Conservation (phyloP, 2,113 vertebrate genomes). For the Gymnocephalus cernua region DNA sequence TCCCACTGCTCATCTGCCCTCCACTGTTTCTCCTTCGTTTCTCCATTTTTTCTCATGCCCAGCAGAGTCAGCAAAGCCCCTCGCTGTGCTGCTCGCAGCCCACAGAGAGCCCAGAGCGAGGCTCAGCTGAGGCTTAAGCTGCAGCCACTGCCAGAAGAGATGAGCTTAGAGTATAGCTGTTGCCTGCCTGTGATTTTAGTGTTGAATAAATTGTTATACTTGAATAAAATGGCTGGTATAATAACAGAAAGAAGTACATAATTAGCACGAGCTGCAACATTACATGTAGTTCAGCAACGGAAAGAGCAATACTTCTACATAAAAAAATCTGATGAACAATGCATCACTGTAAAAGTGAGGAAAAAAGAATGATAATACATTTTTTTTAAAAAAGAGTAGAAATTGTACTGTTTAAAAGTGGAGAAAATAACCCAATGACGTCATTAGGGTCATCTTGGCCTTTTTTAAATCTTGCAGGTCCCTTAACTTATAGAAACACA, state of each 20-base stretch:
- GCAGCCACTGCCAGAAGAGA: conserved; percentile 42
- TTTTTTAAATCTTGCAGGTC: not conserved
- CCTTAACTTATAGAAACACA: not conserved
- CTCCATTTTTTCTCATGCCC: conserved; percentile 29
- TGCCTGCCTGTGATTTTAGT: conserved; percentile 17
- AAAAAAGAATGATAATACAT: not conserved
- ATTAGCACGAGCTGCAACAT: not conserved
- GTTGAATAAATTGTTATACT: conserved; percentile 1
- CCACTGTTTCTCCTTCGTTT: not conserved
- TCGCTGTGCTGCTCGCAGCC: conserved; percentile 23
- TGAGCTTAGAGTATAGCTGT: conserved; percentile 38
- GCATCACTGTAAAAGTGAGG: not conserved
- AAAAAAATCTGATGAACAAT: not conserved
- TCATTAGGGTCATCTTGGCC: not conserved
- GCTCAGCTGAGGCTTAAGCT: conserved; percentile 45
- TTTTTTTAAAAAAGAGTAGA: not conserved
- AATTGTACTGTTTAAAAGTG: not conserved
- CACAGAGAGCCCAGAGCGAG: conserved; percentile 47
- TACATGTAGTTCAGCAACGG: not conserved
- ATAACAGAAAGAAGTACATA: not conserved
- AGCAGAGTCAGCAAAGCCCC: conserved; percentile 40
- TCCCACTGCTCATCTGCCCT: conserved; percentile 20
- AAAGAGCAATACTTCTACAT: not conserved
- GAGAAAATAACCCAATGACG: not conserved
- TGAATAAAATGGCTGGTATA: not conserved